phyloP scores from a whole-genome alignment of 2,113 vertebrate genomes.

The Pipra filicauda region DNA sequence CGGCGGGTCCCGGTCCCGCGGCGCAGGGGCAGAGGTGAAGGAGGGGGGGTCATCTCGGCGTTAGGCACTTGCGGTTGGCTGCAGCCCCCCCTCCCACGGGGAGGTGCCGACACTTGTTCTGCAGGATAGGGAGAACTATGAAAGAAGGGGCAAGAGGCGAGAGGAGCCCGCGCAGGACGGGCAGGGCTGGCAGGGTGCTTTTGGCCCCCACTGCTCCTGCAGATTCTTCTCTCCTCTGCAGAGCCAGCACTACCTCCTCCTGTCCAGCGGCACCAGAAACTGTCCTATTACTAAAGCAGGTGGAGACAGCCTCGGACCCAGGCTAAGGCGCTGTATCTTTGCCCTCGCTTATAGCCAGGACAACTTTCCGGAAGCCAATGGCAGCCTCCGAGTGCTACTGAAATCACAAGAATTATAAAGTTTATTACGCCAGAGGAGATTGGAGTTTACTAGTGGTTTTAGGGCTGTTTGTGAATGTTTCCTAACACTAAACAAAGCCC shows the following conservation, averaged over 20 bases:
- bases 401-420: background rate
- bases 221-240: background rate
- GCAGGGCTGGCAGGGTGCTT: background rate
- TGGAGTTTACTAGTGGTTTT: background rate
- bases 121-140: background rate
- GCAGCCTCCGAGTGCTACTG: background rate
- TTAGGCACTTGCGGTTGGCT: background rate
- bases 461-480: background rate
- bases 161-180: background rate
- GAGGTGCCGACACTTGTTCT: background rate
- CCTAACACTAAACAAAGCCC: background rate
- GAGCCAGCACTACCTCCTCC: background rate
- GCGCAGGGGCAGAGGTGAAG: background rate
- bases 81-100: background rate
- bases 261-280: background rate
- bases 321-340: background rate
- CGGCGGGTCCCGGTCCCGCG: rapidly evolving
- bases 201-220: background rate
- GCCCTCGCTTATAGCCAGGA: background rate
- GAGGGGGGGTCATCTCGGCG: background rate
- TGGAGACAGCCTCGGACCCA: background rate
- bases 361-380: background rate
- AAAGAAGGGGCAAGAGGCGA: background rate
- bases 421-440: background rate
- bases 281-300: background rate